These are phyloP conservation scores for Anthonomus grandis DNA, from an alignment of 1,140 invertebrate genomes.

Conservation along the genomic window DNA sequence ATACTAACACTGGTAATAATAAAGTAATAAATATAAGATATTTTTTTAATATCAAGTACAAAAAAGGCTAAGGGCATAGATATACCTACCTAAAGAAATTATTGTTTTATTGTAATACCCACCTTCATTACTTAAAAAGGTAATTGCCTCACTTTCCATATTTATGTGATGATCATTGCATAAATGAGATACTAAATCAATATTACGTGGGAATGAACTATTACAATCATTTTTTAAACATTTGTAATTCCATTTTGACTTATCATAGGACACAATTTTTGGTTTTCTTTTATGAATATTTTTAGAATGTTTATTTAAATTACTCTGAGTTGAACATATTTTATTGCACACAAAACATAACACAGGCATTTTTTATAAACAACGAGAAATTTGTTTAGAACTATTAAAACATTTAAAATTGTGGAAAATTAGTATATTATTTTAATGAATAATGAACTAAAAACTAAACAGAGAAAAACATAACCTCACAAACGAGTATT, in stretches of 20 bases:
- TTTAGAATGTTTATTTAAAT: conserved; percentile 12
- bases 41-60: no score
- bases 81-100: no score
- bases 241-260: conserved; percentile 1
- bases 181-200: conserved; percentile 5
- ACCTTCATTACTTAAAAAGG: conserved; percentile 11
- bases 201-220: conserved; percentile 4
- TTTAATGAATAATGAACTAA: no score
- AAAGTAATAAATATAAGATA: no score
- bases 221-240: conserved; percentile 6
- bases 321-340: background rate
- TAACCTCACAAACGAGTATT: no score
- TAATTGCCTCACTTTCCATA: background rate
- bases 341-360: background rate
- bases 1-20: no score
- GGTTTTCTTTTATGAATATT: background rate
- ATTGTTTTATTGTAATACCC: background rate
- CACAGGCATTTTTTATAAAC: no score
- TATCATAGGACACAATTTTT: conserved; percentile 6
- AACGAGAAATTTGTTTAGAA: no score
- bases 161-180: background rate
- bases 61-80: no score
- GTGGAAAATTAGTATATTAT: no score
- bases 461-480: no score
- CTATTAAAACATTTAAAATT: no score